Percentiles rank a stretch among this genome's conserved stretches.
Evolutionary conservation across 2,888 invertebrate genomes (phyloP).

Genomic region (Subacronicta megacephala): DNA sequence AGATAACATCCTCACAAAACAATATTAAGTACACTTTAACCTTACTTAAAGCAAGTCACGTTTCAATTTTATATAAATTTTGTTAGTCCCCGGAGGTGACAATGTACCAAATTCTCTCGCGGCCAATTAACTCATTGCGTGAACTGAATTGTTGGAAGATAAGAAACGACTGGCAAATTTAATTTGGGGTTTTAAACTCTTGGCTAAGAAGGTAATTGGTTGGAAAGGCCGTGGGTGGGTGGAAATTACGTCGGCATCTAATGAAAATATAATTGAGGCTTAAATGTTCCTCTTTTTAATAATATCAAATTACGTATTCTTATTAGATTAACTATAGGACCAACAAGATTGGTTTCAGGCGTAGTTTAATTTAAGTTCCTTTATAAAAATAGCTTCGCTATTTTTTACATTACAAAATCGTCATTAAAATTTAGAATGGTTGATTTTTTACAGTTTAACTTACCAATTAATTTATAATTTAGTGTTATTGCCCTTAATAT

Average conservation of each 20-base stretch:
- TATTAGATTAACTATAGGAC: too few species aligned
- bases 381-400: too few species aligned
- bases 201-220: slow-evolving; percentile 32
- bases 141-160: slow-evolving; percentile 61
- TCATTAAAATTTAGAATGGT: too few species aligned
- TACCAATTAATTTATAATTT: too few species aligned
- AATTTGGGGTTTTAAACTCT: slow-evolving; percentile 44
- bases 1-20: slow-evolving; percentile 6
- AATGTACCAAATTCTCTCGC: slow-evolving; percentile 55
- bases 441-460: too few species aligned
- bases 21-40: slow-evolving; percentile 3
- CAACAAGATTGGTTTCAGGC: too few species aligned
- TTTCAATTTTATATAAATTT: slow-evolving; percentile 52
- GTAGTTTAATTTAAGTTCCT: too few species aligned
- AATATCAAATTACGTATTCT: too few species aligned
- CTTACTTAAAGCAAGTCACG: slow-evolving; percentile 35
- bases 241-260: slow-evolving; percentile 5
- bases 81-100: slow-evolving; percentile 50
- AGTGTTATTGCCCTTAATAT: too few species aligned
- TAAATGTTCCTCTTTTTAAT: not conserved
- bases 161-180: slow-evolving; percentile 42
- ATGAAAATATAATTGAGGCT: slow-evolving; percentile 3
- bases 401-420: too few species aligned
- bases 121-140: slow-evolving; percentile 63
- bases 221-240: slow-evolving; percentile 8